Base-by-base conservation (phyloP, 2,888 invertebrate species). In the Furcula furcula region DNA sequence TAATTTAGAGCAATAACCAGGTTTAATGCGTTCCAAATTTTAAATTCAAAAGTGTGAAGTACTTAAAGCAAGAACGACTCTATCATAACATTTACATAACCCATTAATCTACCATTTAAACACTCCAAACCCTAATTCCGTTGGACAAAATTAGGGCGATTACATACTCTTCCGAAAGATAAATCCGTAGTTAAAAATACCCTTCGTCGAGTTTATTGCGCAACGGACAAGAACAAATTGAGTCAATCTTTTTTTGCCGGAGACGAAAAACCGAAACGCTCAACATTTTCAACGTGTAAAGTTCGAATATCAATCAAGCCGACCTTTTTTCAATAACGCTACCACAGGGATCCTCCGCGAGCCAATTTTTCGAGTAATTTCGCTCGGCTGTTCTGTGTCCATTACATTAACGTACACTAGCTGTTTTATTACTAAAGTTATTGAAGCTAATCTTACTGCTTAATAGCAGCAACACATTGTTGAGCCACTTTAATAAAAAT, bases 201-300 rank as follows among this genome's bases (percentile, higher is more conserved):
- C 72, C 74, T 71, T 66, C 73, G 71, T 67, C 44, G 71, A 82
- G 82, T 85, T 83, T 84, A 85, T 82, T 84, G 79, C 78, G 72
- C 71, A 72, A 72, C 82, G 76, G 87, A 87, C 87, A 85, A 76
- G 79, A 80, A 86, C 80, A 88, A 88, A 87, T 87, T 73, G 84
- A 84, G 85, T 82, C 86, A 80, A 83, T 86, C 79, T 85, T 85
- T 85, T 82, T 84, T 82, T 76, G 67, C 72, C 61, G 65, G 72
- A 74, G 76, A 77, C 75, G 78, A 78, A 83, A 81, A 82, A 78
- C 70, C 77, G 78, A 76, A 80, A 81, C 78, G 75, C 68, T 64
- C 65, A 66, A 75, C 76, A 76, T 82, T 83, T 84, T 81, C 76
- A 82, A 77, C 79, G 79, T 83, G 84, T 78, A 80, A 86, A 86